phyloP scores from a whole-genome alignment of 2,113 vertebrate genomes.

The Nerophis ophidion region DNA sequence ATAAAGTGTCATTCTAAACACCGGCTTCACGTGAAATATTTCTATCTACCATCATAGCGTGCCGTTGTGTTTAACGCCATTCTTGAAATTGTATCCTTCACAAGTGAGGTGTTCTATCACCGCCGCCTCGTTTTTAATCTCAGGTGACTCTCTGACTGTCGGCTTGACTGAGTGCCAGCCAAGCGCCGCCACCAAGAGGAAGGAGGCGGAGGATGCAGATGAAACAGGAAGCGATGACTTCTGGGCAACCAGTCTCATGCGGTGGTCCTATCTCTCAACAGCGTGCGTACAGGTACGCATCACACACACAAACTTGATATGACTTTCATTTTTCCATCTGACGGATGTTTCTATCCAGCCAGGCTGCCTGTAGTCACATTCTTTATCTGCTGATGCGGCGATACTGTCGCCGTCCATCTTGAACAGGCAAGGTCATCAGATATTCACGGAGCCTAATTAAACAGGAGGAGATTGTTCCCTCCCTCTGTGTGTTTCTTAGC shows the following conservation, averaged over 20 bases:
- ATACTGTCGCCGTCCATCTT: slow-evolving; percentile 14
- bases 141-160: slow-evolving; percentile 58
- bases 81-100: slow-evolving; percentile 48
- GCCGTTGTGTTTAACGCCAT: slow-evolving; percentile 44
- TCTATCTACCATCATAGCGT: slow-evolving; percentile 16
- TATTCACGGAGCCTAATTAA: slow-evolving; percentile 46
- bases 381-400: slow-evolving; percentile 9
- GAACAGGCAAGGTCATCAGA: slow-evolving; percentile 32
- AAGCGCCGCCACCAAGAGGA: slow-evolving; percentile 21
- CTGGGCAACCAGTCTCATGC: slow-evolving; percentile 30
- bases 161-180: slow-evolving; percentile 59
- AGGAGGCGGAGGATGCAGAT: slow-evolving; percentile 27
- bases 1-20: slow-evolving; percentile 25
- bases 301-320: slow-evolving; percentile 11
- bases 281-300: slow-evolving; percentile 12
- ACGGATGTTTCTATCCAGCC: slow-evolving; percentile 29
- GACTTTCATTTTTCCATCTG: slow-evolving; percentile 22
- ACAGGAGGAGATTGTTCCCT: slow-evolving; percentile 19
- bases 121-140: slow-evolving; percentile 59
- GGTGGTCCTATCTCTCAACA: slow-evolving; percentile 39
- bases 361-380: slow-evolving; percentile 10
- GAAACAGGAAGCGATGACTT: slow-evolving; percentile 44
- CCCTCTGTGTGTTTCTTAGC: slow-evolving; percentile 28
- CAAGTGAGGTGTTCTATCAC: slow-evolving; percentile 46
- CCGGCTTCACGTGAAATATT: slow-evolving; percentile 21